These are phyloP conservation scores for Coronaproctus castanopsis DNA, from an alignment of 2,888 invertebrate genomes.

Conservation along the genomic window DNA sequence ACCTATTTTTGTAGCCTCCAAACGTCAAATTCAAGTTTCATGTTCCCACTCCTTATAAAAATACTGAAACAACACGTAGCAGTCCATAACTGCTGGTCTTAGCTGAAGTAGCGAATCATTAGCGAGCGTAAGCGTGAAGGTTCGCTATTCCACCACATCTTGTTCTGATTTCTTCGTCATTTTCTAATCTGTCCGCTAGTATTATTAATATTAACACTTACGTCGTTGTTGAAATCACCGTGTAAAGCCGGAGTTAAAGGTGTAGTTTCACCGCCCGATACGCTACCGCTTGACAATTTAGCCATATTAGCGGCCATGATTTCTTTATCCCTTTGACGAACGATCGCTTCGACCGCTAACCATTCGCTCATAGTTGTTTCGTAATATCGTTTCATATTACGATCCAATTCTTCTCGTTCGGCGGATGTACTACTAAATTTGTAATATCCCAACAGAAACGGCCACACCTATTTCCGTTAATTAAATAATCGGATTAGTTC, in stretches of 20 bases:
- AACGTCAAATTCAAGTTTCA: too few relatives aligned
- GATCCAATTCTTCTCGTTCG: slow-evolving; percentile 43
- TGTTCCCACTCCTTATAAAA: too few relatives aligned
- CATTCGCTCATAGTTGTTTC: slow-evolving; percentile 88
- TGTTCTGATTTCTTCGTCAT: too few relatives aligned
- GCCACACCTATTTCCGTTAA: slow-evolving; percentile 65
- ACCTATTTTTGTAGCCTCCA: too few relatives aligned
- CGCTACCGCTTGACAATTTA: slow-evolving; percentile 58
- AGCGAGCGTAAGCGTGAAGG: too few relatives aligned
- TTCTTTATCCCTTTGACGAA: slow-evolving; percentile 59
- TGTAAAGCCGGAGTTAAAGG: slow-evolving; percentile 24
- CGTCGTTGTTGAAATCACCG: slow-evolving; percentile 34
- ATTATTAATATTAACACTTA: too few relatives aligned
- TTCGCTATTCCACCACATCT: too few relatives aligned
- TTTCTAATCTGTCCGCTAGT: too few relatives aligned
- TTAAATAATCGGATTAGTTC: slow-evolving; percentile 2
- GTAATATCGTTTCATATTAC: slow-evolving; percentile 49
- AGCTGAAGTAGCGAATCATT: too few relatives aligned
- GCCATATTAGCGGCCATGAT: slow-evolving; percentile 68
- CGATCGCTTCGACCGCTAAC: slow-evolving; percentile 85
- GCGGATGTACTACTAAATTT: slow-evolving; percentile 49
- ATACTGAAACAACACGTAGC: too few relatives aligned
- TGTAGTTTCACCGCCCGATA: slow-evolving; percentile 29
- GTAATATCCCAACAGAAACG: slow-evolving; percentile 69
- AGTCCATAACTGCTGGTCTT: too few relatives aligned